Evolutionary conservation across 2,113 vertebrate genomes (phyloP).

Genomic region (Mesitornis unicolor): DNA sequence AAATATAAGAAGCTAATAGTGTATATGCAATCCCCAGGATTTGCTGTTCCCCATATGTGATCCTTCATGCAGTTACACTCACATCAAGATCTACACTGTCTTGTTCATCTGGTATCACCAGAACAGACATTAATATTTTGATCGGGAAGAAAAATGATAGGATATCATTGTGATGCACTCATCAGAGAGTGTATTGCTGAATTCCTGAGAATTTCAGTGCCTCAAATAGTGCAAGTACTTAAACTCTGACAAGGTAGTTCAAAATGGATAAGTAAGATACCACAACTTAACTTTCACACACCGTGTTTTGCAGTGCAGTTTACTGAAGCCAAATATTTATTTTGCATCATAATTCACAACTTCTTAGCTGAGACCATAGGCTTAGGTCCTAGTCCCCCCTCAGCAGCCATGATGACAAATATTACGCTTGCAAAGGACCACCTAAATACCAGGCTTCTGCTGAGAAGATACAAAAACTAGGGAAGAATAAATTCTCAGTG

Average conservation of each 20-base stretch:
- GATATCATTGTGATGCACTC: no score
- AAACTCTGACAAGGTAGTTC: background rate
- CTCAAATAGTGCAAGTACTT: background rate
- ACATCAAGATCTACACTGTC: background rate
- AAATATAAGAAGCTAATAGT: background rate
- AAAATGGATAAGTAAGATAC: background rate
- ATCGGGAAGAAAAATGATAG: background rate
- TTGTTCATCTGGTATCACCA: background rate
- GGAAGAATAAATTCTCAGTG: background rate
- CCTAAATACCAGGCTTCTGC: background rate
- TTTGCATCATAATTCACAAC: background rate
- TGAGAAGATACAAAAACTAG: background rate
- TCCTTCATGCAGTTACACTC: background rate
- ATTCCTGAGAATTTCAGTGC: background rate
- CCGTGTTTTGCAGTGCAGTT: background rate
- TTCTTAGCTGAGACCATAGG: background rate
- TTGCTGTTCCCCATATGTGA: background rate
- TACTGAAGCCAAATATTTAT: background rate
- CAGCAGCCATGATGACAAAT: background rate
- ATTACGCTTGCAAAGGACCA: background rate
- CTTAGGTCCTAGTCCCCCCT: background rate
- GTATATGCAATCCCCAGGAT: background rate
- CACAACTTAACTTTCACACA: background rate
- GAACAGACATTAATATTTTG: background rate
- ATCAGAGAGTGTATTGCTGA: background rate